Evolutionary conservation across 2,888 invertebrate species (phyloP).

Genomic region (Tetheella fluctuosa): DNA sequence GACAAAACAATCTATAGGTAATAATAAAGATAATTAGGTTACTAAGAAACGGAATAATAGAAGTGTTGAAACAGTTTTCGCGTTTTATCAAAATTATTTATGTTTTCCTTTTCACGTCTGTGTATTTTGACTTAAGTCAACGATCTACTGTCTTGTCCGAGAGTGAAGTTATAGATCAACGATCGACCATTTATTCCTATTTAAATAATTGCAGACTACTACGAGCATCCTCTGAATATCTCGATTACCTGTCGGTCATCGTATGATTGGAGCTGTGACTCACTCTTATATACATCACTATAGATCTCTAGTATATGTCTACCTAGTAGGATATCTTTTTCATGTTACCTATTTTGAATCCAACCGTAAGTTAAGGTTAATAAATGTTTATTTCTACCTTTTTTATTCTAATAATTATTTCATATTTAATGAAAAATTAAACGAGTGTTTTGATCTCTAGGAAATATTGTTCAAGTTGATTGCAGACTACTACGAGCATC

Average conservation of each 20-base stretch:
- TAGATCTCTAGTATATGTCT: too few relatives aligned
- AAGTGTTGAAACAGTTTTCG: background rate
- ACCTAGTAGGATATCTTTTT: too few relatives aligned
- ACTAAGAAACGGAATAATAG: background rate
- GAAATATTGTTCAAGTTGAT: background rate
- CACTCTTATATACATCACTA: too few relatives aligned
- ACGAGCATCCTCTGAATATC: background rate
- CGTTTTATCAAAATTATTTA: background rate
- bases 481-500: background rate
- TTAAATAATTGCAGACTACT: background rate
- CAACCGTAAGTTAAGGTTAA: too few relatives aligned
- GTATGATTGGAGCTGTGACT: background rate
- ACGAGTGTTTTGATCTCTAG: background rate
- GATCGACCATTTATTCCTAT: conserved; percentile 1
- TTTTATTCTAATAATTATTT: too few relatives aligned
- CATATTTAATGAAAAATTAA: background rate
- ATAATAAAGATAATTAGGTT: background rate
- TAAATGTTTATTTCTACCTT: too few relatives aligned
- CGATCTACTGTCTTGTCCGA: background rate
- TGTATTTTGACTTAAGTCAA: background rate
- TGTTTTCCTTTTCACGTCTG: background rate
- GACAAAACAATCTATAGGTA: background rate
- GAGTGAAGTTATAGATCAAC: background rate
- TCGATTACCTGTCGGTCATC: conserved; percentile 4
- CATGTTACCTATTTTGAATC: too few relatives aligned